Evolutionary conservation across 1,140 invertebrate species (phyloP), one percentile per base, ranked within the genome.

Genomic region (Proctacanthus coquilletti): DNA sequence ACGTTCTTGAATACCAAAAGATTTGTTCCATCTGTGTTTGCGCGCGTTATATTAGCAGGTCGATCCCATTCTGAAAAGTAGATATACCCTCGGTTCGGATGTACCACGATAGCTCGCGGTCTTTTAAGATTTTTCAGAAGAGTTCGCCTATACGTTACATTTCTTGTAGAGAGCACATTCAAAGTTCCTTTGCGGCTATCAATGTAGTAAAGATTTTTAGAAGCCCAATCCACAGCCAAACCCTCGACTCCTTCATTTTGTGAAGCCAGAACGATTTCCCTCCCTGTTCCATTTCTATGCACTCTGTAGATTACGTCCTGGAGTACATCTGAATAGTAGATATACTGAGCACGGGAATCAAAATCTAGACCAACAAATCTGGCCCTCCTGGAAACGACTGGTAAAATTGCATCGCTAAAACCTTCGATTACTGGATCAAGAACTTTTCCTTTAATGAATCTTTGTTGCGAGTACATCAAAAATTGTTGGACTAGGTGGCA

Each of bases 161-260:
- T 89, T 15, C 75, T 66, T 0, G 85, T 89, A 17, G 81, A 88
- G 1, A 98, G 62, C 0, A 97, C 93, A 50, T 95, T 95, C 0
- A 99, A 60, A 0, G 91, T 94, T 44, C 92, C 92, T 63, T 93
- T 91, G 8, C 89, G 72, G 6, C 88, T 95, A 53, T 98, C 93
- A 33, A 98, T 95, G 61, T 96, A 98, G 61, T 97, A 98, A 0
- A 98, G 68, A 58, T 97, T 97, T 53, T 96, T 93, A 0, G 91
- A 83, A 0, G 84, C 84, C 94, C 93, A 98, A 55, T 98, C 95
- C 0, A 96, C 82, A 2, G 92, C 89, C 23, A 98, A 65, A 4
- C 92, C 93, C 68, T 98, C 93, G 0, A 98, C 92, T 1, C 89
- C 89, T 65, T 96, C 92, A 51, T 97, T 96, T 55, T 95, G 91